Evolutionary conservation across 2,797 vertebrate species (phyloP), one percentile per base, ranked within the genome.

Genomic region (Leptatherina wallacei): DNA sequence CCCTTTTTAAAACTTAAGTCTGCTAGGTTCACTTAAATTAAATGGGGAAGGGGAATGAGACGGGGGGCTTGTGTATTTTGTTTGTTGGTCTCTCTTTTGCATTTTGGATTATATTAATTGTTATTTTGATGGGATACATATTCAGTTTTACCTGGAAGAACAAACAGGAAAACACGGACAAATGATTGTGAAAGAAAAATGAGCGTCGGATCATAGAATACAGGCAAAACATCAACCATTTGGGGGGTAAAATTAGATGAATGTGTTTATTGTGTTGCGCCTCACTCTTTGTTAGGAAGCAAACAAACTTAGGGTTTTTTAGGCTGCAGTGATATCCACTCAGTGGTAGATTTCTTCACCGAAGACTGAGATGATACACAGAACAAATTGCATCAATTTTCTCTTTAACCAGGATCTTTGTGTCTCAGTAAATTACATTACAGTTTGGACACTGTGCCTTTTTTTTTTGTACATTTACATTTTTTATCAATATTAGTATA

Each of bases 391-490:
- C 72, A 73, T 87, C 52, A 73, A 83, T 77, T 92, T 86, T 95
- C 95, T 96, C 93, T 96, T 94, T 94, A 94, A 95, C 93, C 95
- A 90, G 94, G 94, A 94, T 93, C 90, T 92, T 93, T 93, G 94
- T 93, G 95, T 95, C 94, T 87, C 95, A 95, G 94, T 95, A 95
- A 94, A 96, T 92, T 92, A 95, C 92, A 95, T 94, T 94, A 95
- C 95, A 94, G 96, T 96, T 96, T 96, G 94, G 93, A 96, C 95
- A 96, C 96, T 95, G 97, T 99, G 96, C 97, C 96, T 98, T 99
- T 96, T 97, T 96, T 97, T 97, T 98, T 96, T 96, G 94, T 97
- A 96, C 94, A 96, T 96, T 96, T 96, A 90, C 93, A 95, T 92
- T 94, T 94, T 94, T 89, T 68, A 93, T 94, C 94, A 94, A 93